phyloP scores from a whole-genome alignment of 2,888 invertebrate species.

The Litoditis marina region DNA sequence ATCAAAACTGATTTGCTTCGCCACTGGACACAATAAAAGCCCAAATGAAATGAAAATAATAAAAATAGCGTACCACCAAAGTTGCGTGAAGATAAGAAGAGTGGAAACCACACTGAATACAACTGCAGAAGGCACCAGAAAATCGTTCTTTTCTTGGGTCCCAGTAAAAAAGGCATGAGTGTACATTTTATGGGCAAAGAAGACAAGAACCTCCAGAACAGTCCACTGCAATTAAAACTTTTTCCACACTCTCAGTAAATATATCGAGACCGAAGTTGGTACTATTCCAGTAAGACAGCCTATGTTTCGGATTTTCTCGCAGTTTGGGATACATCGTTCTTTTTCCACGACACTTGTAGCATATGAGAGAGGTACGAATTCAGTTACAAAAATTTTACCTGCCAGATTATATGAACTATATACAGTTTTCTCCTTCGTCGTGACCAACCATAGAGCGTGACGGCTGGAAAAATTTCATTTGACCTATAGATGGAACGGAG shows the following conservation, averaged over 20 bases:
- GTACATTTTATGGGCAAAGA: constrained; percentile 18
- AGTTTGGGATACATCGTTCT: too few relatives aligned
- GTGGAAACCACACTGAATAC: constrained; percentile 14
- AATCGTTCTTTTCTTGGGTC: constrained; percentile 2
- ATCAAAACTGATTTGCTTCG: too few relatives aligned
- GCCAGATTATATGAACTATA: constrained; percentile 32
- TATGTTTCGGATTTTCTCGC: too few relatives aligned
- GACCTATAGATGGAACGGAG: constrained; percentile 25
- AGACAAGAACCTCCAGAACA: constrained; percentile 24
- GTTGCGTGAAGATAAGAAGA: constrained; percentile 23
- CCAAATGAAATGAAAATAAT: too few relatives aligned
- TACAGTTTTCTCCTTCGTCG: too few relatives aligned
- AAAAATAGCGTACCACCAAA: constrained; percentile 41
- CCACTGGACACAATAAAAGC: too few relatives aligned
- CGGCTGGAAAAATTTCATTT: constrained; percentile 16
- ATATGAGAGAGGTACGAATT: too few relatives aligned
- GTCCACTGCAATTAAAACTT: constrained; percentile 28
- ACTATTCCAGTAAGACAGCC: too few relatives aligned
- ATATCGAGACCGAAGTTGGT: too few relatives aligned
- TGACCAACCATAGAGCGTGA: constrained; percentile 27
- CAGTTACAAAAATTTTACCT: too few relatives aligned
- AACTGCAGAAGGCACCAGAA: constrained; percentile 26
- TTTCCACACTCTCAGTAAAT: too few relatives aligned
- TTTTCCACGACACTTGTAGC: too few relatives aligned
- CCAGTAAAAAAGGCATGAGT: constrained; percentile 8